phyloP scores from a whole-genome alignment of 2,113 vertebrate species.

The Tonatia bakeri region DNA sequence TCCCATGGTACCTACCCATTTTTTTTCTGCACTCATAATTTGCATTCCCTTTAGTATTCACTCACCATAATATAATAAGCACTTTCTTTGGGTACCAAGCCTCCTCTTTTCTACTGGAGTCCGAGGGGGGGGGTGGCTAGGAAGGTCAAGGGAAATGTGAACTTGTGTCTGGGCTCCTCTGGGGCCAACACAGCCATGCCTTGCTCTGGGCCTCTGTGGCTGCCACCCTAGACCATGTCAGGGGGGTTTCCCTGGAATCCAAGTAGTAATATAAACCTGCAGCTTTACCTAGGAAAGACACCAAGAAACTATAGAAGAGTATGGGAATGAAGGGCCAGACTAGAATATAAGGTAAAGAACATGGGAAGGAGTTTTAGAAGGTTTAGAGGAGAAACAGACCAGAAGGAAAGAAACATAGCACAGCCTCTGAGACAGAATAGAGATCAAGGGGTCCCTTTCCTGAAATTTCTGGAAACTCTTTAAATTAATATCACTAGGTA shows the following conservation, averaged over 20 bases:
- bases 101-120: background rate
- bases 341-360: background rate
- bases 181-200: background rate
- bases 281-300: background rate
- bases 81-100: background rate
- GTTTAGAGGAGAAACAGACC: constrained; percentile 5
- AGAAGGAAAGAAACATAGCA: background rate
- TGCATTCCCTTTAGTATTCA: background rate
- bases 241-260: background rate
- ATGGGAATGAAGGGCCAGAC: background rate
- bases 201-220: background rate
- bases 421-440: background rate
- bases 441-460: background rate
- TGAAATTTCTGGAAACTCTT: background rate
- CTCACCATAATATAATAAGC: background rate
- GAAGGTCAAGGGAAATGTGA: background rate
- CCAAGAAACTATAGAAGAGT: background rate
- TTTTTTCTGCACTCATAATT: background rate
- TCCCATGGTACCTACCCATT: background rate
- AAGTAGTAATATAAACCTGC: background rate
- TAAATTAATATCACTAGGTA: background rate
- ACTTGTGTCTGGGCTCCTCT: background rate
- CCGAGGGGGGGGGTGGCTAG: background rate
- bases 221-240: background rate
- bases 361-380: background rate